Evolutionary conservation across 2,888 invertebrate species (phyloP), one percentile per base, ranked within the genome.

Genomic region (Malthinus seriepunctatus): DNA sequence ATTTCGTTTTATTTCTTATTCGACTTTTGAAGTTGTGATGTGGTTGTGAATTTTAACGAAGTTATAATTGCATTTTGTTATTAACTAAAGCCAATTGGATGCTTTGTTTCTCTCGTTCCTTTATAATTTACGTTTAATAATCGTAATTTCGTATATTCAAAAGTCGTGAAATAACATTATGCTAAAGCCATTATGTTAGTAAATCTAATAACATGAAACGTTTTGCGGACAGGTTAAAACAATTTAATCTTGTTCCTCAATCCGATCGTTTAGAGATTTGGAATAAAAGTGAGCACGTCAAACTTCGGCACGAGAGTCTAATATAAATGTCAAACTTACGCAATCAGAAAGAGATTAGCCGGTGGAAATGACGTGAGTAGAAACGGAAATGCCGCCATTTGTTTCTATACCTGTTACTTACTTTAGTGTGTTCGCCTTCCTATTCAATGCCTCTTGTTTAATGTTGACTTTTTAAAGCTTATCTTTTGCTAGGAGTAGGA

Each of bases 331-430:
- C 76, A 76, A 77, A 78, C 73, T 77, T 76, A 67, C 72, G 76
- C 75, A 77, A 78, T 78, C 77, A 77, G 75, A 76, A 76, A 76
- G 73, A 76, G 76, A 77, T 77, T 78, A 78, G 73, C 70, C 67
- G 67, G 68, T 66, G 72, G 71, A 72, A 72, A 70, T 74, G 76
- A 76, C 75, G 76, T 75, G 74, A 74, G 73, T 69, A 68, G 73
- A 72, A 72, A 73, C 69, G 73, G 73, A 73, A 72, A 71, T 70
- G 70, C 63, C 64, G 68, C 67, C 67, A 69, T 69, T 68, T 70
- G 69, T 70, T 70, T 42, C 39, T 23, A 66, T 71, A 70, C 69
- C 70, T 71, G 63, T 64, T 64, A 61, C 59, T 69, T 67, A 56
- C 64, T 54, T 59, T 56, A 54, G 61, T 61, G 66, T 65, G 65